Percentiles rank a stretch among this genome's conserved stretches.
These are phyloP conservation scores for Grantiella picta DNA, from an alignment of 2,113 vertebrate species.

Conservation along the genomic window DNA sequence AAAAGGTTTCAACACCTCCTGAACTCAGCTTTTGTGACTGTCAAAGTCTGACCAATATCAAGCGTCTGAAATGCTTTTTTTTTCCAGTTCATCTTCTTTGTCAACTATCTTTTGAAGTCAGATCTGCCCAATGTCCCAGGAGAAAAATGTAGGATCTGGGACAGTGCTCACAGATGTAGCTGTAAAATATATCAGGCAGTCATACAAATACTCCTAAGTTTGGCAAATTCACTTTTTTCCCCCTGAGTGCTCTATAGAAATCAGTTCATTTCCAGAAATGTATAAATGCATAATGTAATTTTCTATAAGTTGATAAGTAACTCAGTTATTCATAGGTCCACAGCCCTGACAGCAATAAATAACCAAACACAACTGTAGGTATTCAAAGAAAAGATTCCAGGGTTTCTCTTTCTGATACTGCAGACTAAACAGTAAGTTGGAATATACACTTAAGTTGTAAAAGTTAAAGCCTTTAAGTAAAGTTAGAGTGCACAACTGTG, in stretches of 20 bases:
- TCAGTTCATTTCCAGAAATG: not conserved
- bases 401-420: not conserved
- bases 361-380: not conserved
- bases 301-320: not conserved
- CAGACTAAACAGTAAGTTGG: not conserved
- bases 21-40: slow-evolving; percentile 59
- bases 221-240: not conserved
- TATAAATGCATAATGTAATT: not conserved
- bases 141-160: slow-evolving; percentile 42
- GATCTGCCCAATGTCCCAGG: slow-evolving; percentile 37
- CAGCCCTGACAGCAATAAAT: not conserved
- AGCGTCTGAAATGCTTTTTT: slow-evolving; percentile 54
- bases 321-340: not conserved
- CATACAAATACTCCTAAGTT: not conserved
- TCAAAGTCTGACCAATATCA: slow-evolving; percentile 17
- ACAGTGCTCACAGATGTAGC: slow-evolving; percentile 18
- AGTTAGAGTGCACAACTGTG: not conserved
- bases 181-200: not conserved
- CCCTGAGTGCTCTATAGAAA: not conserved
- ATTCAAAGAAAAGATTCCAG: not conserved
- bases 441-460: not conserved
- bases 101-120: slow-evolving; percentile 49
- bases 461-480: not conserved
- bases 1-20: slow-evolving; percentile 38
- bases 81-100: slow-evolving; percentile 49